These are phyloP conservation scores for Drosophila repletoides DNA, from an alignment of 1,140 invertebrate species.

Conservation along the genomic window DNA sequence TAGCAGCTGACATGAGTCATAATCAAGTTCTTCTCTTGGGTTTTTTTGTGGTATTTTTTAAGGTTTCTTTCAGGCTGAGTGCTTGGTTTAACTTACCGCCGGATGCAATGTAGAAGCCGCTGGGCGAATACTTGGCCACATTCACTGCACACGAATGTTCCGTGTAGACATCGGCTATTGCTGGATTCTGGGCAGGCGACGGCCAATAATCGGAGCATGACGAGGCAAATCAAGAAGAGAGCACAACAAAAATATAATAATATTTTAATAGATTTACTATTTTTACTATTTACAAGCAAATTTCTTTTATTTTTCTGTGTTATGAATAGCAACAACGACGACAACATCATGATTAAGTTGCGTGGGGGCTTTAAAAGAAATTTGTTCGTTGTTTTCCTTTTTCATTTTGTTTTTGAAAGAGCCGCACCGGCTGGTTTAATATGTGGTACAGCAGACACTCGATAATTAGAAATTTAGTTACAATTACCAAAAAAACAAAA, in stretches of 20 bases:
- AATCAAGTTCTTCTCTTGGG: slow-evolving; percentile 18
- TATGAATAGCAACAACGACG: slow-evolving; percentile 10
- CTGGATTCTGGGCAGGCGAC: slow-evolving; percentile 88
- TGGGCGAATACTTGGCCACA: slow-evolving; percentile 99
- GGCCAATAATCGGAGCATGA: slow-evolving; percentile 48
- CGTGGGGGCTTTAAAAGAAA: slow-evolving; percentile 49
- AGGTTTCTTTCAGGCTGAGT: slow-evolving; percentile 38
- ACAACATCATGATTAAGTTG: slow-evolving; percentile 43
- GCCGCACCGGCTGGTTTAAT: slow-evolving; percentile 47
- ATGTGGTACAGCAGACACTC: no score
- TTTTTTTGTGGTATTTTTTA: slow-evolving; percentile 20
- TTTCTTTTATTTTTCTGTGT: slow-evolving; percentile 2
- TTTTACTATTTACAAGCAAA: slow-evolving; percentile 51
- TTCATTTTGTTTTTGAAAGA: slow-evolving; percentile 27
- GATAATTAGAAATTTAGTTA: no score
- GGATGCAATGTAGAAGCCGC: slow-evolving; percentile 99
- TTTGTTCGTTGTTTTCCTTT: slow-evolving; percentile 18
- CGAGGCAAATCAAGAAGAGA: slow-evolving; percentile 54
- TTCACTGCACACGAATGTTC: slow-evolving; percentile 97
- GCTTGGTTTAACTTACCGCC: slow-evolving; percentile 88
- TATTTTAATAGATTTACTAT: slow-evolving; percentile 28
- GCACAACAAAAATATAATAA: slow-evolving; percentile 34
- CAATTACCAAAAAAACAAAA: no score
- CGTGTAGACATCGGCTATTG: slow-evolving; percentile 96
- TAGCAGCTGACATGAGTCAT: slow-evolving; percentile 23